These are phyloP conservation scores for Tympanuchus pallidicinctus DNA, from an alignment of 2,113 vertebrate genomes.

Conservation along the genomic window DNA sequence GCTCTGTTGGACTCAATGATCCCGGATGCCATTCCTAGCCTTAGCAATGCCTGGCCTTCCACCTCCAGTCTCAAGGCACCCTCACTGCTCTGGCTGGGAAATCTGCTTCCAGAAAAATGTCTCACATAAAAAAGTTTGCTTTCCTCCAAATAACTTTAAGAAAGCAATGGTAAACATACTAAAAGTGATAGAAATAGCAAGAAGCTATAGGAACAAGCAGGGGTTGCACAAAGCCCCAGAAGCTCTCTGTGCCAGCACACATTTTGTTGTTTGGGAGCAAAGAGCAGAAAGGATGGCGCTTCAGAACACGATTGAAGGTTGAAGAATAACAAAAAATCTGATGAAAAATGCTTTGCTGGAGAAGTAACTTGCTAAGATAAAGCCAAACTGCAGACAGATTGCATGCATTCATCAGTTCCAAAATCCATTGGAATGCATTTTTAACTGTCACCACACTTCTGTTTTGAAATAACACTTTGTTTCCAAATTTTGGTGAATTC, in stretches of 20 bases:
- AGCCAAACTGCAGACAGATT: not conserved
- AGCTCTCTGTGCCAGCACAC: not conserved
- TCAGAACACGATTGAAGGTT: not conserved
- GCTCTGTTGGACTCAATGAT: not conserved
- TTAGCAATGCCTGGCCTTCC: not conserved
- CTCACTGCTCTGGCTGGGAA: accelerated
- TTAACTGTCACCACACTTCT: not conserved
- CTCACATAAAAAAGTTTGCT: not conserved
- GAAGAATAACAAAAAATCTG: not conserved
- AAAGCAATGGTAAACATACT: not conserved
- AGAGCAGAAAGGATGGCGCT: not conserved
- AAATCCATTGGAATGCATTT: not conserved
- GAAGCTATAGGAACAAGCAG: not conserved
- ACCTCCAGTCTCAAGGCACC: not conserved
- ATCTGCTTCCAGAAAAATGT: not conserved
- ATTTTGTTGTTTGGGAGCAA: not conserved
- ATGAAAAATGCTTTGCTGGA: not conserved
- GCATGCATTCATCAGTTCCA: not conserved
- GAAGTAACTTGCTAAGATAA: not conserved
- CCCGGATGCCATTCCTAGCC: not conserved
- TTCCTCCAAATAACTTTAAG: not conserved
- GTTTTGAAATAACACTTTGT: not conserved
- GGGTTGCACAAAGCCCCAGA: not conserved
- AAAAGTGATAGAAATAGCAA: not conserved
- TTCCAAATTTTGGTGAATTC: not conserved